Evolutionary conservation across 2,888 invertebrate genomes (phyloP), one percentile per base, ranked within the genome.

Genomic region (Notocelia uddmanniana): DNA sequence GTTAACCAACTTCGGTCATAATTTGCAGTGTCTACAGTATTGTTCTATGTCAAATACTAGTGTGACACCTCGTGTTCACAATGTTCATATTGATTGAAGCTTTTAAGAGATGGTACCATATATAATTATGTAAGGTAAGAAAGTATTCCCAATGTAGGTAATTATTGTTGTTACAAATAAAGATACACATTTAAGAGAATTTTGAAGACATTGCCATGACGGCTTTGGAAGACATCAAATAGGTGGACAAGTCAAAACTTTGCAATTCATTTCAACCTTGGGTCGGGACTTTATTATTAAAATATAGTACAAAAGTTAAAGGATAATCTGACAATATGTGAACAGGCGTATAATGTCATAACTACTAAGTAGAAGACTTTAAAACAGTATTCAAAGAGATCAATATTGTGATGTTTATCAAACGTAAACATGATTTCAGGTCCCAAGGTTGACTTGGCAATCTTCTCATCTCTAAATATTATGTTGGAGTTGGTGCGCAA

Each of bases 221-320:
- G 79, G 75, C 71, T 76, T 76, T 85, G 87, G 87, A 88, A 88
- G 87, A 87, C 88, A 78, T 84, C 79, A 77, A 80, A 76, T 81
- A 82, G 81, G 80, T 83, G 81, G 69, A 71, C 62, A 62, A 70
- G 60, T 58, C 67, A 69, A 68, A 68, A 55, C 31, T 69, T 64
- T 41, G 55, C 73, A 74, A 72, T 75, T 54, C 64, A 57, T 41
- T 13, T n/a, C 48, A 60, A 64, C 71, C 71, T 67, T 67, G 66
- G 71, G 66, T 67, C 64, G 18, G n/a, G 10, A 6, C 15, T 6
- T 6, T 48, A 9, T 13, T 45, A 54, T 54, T 31, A 31, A 9
- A 9, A 31, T 5, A 5, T 2, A 8, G 8, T 31, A 5, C 31
- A 31, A 31, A 8, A 31, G 26, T 26, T 26, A 31, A 31, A 31